Percentiles rank a stretch among this genome's conserved stretches.
Evolutionary conservation across 2,797 vertebrate genomes (phyloP).

Genomic region (Valencia hispanica): DNA sequence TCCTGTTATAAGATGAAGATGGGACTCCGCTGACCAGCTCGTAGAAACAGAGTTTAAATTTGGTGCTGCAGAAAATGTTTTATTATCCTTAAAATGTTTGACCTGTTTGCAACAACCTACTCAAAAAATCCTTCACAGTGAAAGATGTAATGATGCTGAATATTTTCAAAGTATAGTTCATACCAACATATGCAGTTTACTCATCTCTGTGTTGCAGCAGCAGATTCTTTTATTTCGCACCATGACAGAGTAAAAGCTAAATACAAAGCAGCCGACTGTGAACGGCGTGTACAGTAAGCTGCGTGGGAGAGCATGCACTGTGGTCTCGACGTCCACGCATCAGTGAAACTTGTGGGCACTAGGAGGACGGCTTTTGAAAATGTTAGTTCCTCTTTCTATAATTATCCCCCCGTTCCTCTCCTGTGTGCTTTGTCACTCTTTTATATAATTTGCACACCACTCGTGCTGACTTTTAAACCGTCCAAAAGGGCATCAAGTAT

Average conservation of each 20-base stretch:
- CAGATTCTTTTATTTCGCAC: constrained; percentile 19
- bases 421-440: constrained; percentile 61
- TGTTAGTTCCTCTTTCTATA: constrained; percentile 80
- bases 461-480: constrained; percentile 25
- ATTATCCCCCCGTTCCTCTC: constrained; percentile 43
- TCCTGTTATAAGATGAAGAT: neutral
- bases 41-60: neutral
- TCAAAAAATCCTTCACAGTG: neutral
- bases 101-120: neutral
- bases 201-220: constrained; percentile 23
- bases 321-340: constrained; percentile 71
- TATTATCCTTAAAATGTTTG: neutral
- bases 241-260: constrained; percentile 37
- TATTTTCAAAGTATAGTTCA: neutral
- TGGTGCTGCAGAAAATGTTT: neutral
- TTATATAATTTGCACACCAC: constrained; percentile 37
- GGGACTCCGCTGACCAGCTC: neutral
- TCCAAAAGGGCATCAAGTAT: constrained; percentile 27
- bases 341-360: constrained; percentile 67
- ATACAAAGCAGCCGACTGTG: constrained; percentile 55
- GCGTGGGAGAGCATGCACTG: constrained; percentile 62
- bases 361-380: constrained; percentile 74
- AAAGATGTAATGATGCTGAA: neutral
- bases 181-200: constrained; percentile 4
- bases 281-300: constrained; percentile 45